A percentile compares a stretch with the other conserved stretches of the same genome.
These are phyloP conservation scores for Limnothrissa miodon DNA, from an alignment of 2,113 vertebrate genomes.

Conservation along the genomic window DNA sequence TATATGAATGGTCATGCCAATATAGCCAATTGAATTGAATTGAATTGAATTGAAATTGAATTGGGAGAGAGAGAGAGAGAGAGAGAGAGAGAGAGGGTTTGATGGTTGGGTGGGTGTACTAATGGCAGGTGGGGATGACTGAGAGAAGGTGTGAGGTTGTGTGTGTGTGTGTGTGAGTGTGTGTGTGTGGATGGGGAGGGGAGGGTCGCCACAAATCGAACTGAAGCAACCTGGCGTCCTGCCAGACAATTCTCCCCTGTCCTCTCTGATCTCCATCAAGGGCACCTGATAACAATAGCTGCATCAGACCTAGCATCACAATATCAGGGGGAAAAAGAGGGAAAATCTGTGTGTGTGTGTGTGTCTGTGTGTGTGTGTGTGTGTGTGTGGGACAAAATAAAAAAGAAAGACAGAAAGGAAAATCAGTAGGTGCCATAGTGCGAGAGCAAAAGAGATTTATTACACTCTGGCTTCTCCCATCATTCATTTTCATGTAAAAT, in stretches of 20 bases:
- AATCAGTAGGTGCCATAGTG: neutral
- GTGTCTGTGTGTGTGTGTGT: constrained; percentile 11
- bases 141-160: neutral
- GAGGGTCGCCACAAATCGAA: constrained; percentile 50
- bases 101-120: constrained; percentile 22
- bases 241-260: constrained; percentile 62
- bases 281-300: constrained; percentile 55
- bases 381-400: neutral
- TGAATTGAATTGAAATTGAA: too few relatives aligned
- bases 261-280: constrained; percentile 67
- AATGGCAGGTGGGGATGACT: neutral
- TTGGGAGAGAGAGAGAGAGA: neutral
- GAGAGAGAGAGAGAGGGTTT: too few relatives aligned
- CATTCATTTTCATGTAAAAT: neutral
- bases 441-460: neutral
- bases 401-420: neutral
- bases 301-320: constrained; percentile 46
- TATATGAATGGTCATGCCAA: too few relatives aligned
- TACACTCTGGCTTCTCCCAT: neutral
- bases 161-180: too few relatives aligned
- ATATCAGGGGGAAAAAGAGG: neutral
- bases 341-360: neutral
- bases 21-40: too few relatives aligned
- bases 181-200: constrained; percentile 6
- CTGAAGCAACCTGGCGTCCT: constrained; percentile 51